These are phyloP conservation scores for Hyles lineata DNA, from an alignment of 2,888 invertebrate genomes.

Conservation along the genomic window DNA sequence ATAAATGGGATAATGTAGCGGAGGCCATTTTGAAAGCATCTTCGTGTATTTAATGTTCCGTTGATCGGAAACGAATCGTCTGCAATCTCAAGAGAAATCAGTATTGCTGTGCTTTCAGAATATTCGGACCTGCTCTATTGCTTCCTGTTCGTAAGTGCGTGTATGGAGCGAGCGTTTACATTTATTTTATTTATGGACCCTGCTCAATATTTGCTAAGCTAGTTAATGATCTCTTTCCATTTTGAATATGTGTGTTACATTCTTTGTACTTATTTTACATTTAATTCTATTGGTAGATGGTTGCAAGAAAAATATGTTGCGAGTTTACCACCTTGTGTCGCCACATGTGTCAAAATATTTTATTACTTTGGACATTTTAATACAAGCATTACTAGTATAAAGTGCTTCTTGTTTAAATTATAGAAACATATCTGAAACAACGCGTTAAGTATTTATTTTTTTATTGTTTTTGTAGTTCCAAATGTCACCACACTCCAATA, in stretches of 20 bases:
- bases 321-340: no score
- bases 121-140: neutral
- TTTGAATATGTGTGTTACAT: neutral
- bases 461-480: no score
- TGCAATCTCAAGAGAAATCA: neutral
- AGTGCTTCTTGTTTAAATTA: no score
- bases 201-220: neutral
- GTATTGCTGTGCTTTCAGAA: constrained; percentile 11
- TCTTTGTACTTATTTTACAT: neutral
- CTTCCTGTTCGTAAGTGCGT: neutral
- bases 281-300: neutral
- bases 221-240: neutral
- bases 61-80: neutral
- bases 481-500: no score
- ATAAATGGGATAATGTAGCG: neutral
- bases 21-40: neutral
- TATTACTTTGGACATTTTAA: no score
- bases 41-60: neutral
- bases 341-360: no score
- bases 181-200: neutral
- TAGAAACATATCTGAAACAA: no score
- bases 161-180: constrained; percentile 1
- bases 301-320: neutral
- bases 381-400: no score
- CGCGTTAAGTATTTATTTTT: no score